phyloP scores from a whole-genome alignment of 2,113 vertebrate species.

The Xiphorhynchus elegans region DNA sequence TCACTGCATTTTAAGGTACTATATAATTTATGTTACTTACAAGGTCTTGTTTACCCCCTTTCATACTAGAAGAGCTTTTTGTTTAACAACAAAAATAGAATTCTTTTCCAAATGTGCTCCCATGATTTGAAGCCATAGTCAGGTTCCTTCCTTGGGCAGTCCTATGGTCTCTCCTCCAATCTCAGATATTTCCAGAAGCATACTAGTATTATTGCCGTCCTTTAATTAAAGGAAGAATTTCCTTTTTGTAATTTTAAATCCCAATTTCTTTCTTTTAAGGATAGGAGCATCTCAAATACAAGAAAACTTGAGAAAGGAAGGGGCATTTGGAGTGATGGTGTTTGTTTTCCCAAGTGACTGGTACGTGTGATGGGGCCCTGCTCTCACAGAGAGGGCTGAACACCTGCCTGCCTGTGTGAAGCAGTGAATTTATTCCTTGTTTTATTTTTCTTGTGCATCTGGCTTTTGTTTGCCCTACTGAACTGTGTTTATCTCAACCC shows the following conservation, averaged over 20 bases:
- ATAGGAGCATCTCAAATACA: not conserved
- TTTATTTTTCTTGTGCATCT: not conserved
- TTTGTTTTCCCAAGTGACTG: not conserved
- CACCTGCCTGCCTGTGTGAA: not conserved
- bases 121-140: not conserved
- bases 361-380: too few species aligned
- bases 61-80: not conserved
- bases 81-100: not conserved
- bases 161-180: not conserved
- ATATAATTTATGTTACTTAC: not conserved
- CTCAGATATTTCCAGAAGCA: not conserved
- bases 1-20: not conserved
- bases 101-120: not conserved
- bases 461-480: not conserved
- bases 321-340: not conserved
- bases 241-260: not conserved
- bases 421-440: not conserved
- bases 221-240: not conserved
- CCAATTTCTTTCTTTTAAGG: not conserved
- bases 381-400: not conserved
- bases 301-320: not conserved
- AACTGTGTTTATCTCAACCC: not conserved
- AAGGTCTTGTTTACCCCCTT: not conserved
- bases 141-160: not conserved
- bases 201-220: not conserved